Evolutionary conservation across 2,113 vertebrate species (phyloP), one percentile per base, ranked within the genome.

Genomic region (Spizaetus ornatus): DNA sequence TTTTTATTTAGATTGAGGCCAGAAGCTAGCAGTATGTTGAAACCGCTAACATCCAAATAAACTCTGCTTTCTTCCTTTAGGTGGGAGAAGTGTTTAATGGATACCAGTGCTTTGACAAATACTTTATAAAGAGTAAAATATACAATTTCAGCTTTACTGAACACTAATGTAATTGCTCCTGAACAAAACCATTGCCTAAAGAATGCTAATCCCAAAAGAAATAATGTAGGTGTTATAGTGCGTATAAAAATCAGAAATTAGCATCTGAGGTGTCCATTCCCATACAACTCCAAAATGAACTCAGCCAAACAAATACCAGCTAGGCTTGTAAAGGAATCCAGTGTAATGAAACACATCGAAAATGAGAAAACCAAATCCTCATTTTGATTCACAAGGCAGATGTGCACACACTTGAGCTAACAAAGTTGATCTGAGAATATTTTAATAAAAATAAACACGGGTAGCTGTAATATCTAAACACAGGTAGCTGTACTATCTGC

Each of bases 241-340:
- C 6, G 1, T 31, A 71, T 43, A 93, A 90, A 95, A 95, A 84
- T 74, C 56, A 93, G n/a, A 38, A 86, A 86, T 83, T 92, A 90
- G 59, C 67, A 88, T 78, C n/a, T 74, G 56, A 94, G 36, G 67
- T 86, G 86, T 95, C 80, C 47, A 63, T 86, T 90, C 74, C 40
- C n/a, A 62, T 45, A 34, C 27, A 79, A 78, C 19, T 86, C 50
- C 61, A 83, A 82, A 50, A 94, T 48, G 3, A 96, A 86, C 62
- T 93, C 88, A 78, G 55, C 65, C 80, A 95, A 94, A 93, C 55
- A 96, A 86, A 94, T 83, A 95, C 15, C 77, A 88, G 52, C 53
- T 83, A 88, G 80, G 86, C 93, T 86, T 95, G 80, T 95, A 93
- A 96, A 93, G 93, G 59, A 96, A 96, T 83, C 45, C 74, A 80